phyloP scores from a whole-genome alignment of 2,888 invertebrate genomes.

The Torymus auratus region DNA sequence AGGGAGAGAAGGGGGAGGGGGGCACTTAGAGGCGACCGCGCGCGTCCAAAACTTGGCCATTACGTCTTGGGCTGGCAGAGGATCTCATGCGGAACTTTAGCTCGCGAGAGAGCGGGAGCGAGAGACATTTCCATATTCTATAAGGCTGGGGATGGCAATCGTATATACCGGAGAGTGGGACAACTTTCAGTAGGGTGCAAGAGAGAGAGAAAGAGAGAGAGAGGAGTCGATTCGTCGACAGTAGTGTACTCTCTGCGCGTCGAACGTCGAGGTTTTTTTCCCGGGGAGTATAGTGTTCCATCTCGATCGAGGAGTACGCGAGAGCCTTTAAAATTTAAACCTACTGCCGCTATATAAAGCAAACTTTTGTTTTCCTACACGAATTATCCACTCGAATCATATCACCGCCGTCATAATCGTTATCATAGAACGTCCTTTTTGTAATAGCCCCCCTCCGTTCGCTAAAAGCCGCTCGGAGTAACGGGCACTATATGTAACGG shows the following conservation, averaged over 20 bases:
- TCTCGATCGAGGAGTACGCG: neutral
- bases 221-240: too few species aligned
- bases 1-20: conserved; percentile 38
- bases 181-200: conserved; percentile 36
- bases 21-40: conserved; percentile 69
- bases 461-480: too few species aligned
- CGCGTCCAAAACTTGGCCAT: conserved; percentile 72
- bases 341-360: neutral
- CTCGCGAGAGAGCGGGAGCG: conserved; percentile 32
- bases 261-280: conserved; percentile 34
- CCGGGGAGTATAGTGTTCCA: neutral
- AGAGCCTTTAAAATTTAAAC: conserved; percentile 19
- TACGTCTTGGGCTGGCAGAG: conserved; percentile 68
- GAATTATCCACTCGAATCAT: too few species aligned
- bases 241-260: too few species aligned
- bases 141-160: conserved; percentile 53
- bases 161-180: conserved; percentile 8
- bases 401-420: too few species aligned
- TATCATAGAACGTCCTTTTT: too few species aligned
- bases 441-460: too few species aligned
- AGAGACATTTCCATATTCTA: conserved; percentile 63
- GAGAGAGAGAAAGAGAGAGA: too few species aligned
- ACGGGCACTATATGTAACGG: too few species aligned
- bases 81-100: conserved; percentile 66
- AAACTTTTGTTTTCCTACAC: too few species aligned